Conservation (phyloP, 2,888 invertebrate genomes). For the Lepidonotus clava region DNA sequence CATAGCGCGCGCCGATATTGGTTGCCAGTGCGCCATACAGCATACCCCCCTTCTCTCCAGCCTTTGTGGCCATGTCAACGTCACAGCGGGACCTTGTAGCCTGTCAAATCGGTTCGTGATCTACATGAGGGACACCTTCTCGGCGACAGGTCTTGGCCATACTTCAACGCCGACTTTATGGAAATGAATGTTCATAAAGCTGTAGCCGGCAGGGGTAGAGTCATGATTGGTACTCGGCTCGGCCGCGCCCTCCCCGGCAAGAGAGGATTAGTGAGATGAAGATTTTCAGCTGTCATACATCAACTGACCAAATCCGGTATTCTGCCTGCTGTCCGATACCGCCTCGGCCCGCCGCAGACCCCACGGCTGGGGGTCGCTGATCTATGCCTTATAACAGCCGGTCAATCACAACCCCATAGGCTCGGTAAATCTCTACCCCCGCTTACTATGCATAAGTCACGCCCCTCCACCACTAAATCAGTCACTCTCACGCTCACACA, state of each 20-base stretch:
- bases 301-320: conserved; percentile 27
- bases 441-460: conserved; percentile 31
- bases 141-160: background rate
- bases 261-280: background rate
- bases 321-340: background rate
- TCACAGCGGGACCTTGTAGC: conserved; percentile 26
- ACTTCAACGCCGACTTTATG: conserved; percentile 17
- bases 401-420: background rate
- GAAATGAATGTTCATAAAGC: conserved; percentile 29
- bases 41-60: background rate
- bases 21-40: background rate
- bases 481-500: background rate
- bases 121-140: conserved; percentile 28
- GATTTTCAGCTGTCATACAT: conserved; percentile 13
- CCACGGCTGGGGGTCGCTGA: background rate
- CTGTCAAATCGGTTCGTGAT: conserved; percentile 38
- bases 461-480: background rate
- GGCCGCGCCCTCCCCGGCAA: background rate
- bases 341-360: no score
- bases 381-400: conserved; percentile 39
- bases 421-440: background rate
- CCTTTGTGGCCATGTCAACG: conserved; percentile 16
- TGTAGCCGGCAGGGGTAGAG: background rate
- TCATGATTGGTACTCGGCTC: background rate
- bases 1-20: background rate